Percentiles rank a stretch among this genome's conserved stretches.
Evolutionary conservation across 2,888 invertebrate species (phyloP).

Genomic region (Venusia cambrica): DNA sequence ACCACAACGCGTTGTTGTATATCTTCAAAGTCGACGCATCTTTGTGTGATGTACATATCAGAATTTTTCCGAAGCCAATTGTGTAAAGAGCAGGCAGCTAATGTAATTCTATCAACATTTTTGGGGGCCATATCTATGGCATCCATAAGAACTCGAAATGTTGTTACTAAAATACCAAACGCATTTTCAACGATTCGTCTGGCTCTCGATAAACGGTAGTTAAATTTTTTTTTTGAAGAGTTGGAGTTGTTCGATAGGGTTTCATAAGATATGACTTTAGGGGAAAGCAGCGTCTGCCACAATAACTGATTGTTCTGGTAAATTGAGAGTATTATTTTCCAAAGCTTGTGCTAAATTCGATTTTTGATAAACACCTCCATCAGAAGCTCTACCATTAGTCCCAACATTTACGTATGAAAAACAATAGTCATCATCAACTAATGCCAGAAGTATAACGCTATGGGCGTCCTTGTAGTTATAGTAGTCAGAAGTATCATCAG

Average conservation of each 20-base stretch:
- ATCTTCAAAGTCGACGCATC: too few relatives aligned
- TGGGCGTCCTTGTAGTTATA: conserved; percentile 4
- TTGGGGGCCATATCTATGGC: too few relatives aligned
- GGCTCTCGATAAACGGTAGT: conserved; percentile 22
- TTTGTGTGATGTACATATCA: too few relatives aligned
- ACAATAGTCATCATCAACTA: conserved; percentile 31
- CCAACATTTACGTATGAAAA: conserved; percentile 26
- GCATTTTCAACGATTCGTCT: conserved; percentile 5
- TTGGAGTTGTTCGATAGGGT: conserved; percentile 13
- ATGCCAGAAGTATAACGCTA: conserved; percentile 23
- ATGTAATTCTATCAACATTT: too few relatives aligned
- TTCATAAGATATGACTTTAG: conserved; percentile 24
- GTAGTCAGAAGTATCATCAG: conserved; percentile 16
- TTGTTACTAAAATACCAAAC: too few relatives aligned
- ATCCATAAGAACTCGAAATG: too few relatives aligned
- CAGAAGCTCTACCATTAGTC: conserved; percentile 24
- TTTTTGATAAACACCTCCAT: conserved; percentile 13
- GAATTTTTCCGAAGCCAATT: too few relatives aligned
- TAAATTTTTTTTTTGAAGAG: conserved; percentile 14
- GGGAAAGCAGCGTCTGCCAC: conserved; percentile 25
- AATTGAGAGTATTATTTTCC: conserved; percentile 7
- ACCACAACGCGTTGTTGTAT: too few relatives aligned
- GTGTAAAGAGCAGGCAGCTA: too few relatives aligned
- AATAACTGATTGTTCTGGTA: conserved; percentile 16
- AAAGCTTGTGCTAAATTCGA: conserved; percentile 9